Conservation (phyloP, 1,140 invertebrate genomes). For the Calliphora vicina region DNA sequence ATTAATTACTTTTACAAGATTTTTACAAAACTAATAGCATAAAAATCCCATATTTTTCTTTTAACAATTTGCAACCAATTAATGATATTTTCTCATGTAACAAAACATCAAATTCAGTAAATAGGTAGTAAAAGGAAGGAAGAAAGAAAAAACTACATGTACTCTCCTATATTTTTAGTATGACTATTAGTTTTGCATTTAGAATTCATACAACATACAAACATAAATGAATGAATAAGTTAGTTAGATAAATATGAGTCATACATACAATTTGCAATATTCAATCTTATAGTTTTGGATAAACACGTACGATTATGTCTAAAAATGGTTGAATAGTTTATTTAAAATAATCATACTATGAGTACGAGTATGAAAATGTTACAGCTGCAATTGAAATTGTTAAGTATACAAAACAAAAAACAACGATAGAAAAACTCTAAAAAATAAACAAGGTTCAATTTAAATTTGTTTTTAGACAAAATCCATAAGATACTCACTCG, state of each 20-base stretch:
- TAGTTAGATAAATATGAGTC: too few species aligned
- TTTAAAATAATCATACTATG: neutral
- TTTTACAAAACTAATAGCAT: too few species aligned
- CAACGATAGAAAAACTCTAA: neutral
- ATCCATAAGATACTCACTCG: neutral
- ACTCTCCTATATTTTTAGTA: too few species aligned
- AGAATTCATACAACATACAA: neutral
- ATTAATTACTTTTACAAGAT: too few species aligned
- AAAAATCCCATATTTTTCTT: too few species aligned
- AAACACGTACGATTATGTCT: conserved; percentile 5
- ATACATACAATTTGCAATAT: neutral
- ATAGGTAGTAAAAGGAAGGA: too few species aligned
- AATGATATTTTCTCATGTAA: too few species aligned
- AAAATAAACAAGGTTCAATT: conserved; percentile 3
- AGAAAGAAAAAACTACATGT: too few species aligned
- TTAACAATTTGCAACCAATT: too few species aligned
- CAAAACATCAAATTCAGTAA: too few species aligned
- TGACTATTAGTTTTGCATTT: neutral
- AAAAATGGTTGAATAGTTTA: neutral
- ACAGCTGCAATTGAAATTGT: conserved; percentile 3
- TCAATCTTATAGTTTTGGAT: neutral
- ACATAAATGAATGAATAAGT: too few species aligned
- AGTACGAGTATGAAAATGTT: neutral
- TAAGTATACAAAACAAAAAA: neutral
- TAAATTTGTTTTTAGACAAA: conserved; percentile 10